These are phyloP conservation scores for Marmota flaviventris DNA, from an alignment of 2,113 vertebrate genomes.

Conservation along the genomic window DNA sequence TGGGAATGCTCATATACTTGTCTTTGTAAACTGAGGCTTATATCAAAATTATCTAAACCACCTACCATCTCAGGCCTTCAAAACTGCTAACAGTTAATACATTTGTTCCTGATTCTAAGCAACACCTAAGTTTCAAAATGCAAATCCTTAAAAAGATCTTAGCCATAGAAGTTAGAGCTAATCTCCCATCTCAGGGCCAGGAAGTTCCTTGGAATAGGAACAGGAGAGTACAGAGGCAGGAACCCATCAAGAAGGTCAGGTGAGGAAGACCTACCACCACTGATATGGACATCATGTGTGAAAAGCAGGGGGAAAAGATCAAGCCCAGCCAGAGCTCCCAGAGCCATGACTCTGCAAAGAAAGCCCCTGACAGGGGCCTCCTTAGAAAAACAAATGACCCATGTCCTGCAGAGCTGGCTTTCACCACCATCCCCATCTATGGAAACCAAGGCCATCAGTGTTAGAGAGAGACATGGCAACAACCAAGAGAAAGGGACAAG, in stretches of 20 bases:
- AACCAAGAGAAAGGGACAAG: not conserved
- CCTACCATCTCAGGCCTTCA: not conserved
- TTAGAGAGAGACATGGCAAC: not conserved
- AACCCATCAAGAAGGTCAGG: not conserved
- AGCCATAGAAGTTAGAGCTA: not conserved
- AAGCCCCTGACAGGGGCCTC: not conserved
- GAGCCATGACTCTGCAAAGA: accelerated
- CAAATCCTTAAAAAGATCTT: not conserved
- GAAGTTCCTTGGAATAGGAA: not conserved
- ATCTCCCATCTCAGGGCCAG: not conserved
- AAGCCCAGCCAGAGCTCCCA: not conserved
- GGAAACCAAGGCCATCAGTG: not conserved
- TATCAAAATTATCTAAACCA: not conserved
- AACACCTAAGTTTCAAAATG: slow-evolving; percentile 17
- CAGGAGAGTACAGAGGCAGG: not conserved
- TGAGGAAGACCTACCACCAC: not conserved
- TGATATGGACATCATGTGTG: not conserved
- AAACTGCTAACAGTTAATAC: not conserved
- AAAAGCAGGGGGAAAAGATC: not conserved
- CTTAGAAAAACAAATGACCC: not conserved
- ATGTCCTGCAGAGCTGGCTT: not conserved
- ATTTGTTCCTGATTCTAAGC: slow-evolving; percentile 32
- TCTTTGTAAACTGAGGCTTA: not conserved
- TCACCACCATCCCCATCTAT: not conserved
- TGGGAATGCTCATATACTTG: not conserved